These are phyloP conservation scores for Nomada lathburiana DNA, from an alignment of 2,888 invertebrate species.

Conservation along the genomic window DNA sequence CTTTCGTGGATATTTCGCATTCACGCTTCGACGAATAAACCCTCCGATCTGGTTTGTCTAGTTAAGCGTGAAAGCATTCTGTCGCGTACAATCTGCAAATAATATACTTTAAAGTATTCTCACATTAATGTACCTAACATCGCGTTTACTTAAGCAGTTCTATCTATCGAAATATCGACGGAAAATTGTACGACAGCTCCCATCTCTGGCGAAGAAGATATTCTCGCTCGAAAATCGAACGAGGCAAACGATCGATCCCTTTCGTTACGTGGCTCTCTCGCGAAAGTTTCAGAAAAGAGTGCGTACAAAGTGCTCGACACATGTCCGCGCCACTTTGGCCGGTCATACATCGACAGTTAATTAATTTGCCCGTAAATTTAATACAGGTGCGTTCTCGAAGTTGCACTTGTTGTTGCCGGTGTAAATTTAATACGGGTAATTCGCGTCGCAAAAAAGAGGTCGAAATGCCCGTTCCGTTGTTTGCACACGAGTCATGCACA, in stretches of 20 bases:
- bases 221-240: conserved; percentile 53
- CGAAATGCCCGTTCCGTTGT: neutral
- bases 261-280: conserved; percentile 54
- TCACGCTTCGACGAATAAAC: conserved; percentile 28
- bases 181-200: conserved; percentile 21
- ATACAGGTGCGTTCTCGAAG: neutral
- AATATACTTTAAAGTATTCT: neutral
- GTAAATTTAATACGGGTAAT: neutral
- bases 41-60: conserved; percentile 8
- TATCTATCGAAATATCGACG: conserved; percentile 15
- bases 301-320: conserved; percentile 29
- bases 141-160: neutral
- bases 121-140: neutral
- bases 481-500: neutral
- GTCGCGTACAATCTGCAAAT: too few species aligned
- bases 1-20: conserved; percentile 39
- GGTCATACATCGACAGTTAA: conserved; percentile 31
- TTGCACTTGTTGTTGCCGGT: neutral
- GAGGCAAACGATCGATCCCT: conserved; percentile 60
- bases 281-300: conserved; percentile 29
- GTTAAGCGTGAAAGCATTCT: too few species aligned
- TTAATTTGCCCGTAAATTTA: conserved; percentile 51
- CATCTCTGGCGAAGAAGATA: conserved; percentile 45
- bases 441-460: neutral
- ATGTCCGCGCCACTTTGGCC: neutral